Base-by-base conservation (phyloP, 1,140 invertebrate species). In the Ephestia elutella region DNA sequence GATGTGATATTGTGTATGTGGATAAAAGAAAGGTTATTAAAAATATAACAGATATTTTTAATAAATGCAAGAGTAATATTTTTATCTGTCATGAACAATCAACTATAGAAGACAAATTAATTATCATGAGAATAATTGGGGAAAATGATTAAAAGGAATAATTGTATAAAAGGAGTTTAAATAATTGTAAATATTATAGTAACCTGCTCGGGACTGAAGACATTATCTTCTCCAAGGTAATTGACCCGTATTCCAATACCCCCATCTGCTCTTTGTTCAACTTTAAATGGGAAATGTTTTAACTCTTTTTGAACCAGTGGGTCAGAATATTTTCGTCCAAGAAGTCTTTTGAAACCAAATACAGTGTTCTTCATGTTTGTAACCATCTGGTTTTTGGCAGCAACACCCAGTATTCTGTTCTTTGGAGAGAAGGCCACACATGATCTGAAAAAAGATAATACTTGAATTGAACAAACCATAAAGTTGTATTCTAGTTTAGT, bases 351-450 rank as follows among this genome's bases (percentile, higher is more conserved):
- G 79, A 99, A 98, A 54, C 95, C 95, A 90, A 94, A 94, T 55
- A 99, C 92, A 58, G 98, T 99, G 82, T 99, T 99, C 84, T 97
- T 98, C 91, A 98, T 94, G 82, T 99, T 99, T 66, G 97, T 99
- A 11, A 98, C 94, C 89, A 95, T 94, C 82, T 99, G 97, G 82
- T 98, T 98, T 86, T 98, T 99, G 21, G 98, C 98, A 49, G 97
- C 96, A 17, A 98, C 96, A 38, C 98, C 98, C 75, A 99, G 92
- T 70, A 96, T 94, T 70, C 98, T 93, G 72, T 95, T 97, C 77
- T 96, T 97, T 38, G 93, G 93, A 77, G 95, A 96, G 87, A 99
- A 98, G 21, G 97, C 97, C 13, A 99, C 96, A 90, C 93, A 99
- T 90, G 98, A 94, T 90, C 97, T 99, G 89, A 49, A 93, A 92